These are phyloP conservation scores for Labeo catla DNA, from an alignment of 2,113 vertebrate genomes.

Conservation along the genomic window DNA sequence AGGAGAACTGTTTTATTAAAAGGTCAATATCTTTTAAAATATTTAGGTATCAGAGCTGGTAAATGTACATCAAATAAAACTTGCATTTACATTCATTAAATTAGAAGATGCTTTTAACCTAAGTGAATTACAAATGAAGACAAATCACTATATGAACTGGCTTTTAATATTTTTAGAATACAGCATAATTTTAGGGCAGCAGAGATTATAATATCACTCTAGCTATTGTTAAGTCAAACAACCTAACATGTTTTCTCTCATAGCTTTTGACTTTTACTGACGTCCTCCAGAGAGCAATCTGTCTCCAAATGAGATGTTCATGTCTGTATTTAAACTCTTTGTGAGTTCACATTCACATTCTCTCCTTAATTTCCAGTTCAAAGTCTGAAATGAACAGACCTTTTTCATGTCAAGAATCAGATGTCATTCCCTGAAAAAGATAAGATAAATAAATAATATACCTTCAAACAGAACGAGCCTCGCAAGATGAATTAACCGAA, in stretches of 20 bases:
- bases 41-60: background rate
- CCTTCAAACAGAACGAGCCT: constrained; percentile 25
- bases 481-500: constrained; percentile 41
- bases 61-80: background rate
- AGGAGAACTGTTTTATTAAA: too few relatives aligned
- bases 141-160: background rate
- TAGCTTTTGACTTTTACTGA: background rate
- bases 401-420: constrained; percentile 9
- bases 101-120: background rate
- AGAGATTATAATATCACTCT: background rate
- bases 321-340: background rate
- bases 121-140: background rate
- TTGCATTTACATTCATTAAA: background rate
- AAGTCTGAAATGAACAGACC: background rate
- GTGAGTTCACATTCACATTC: background rate
- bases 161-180: background rate
- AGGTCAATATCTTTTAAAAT: background rate
- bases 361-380: constrained; percentile 1
- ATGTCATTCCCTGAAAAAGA: background rate
- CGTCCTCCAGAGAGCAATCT: background rate
- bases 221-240: background rate
- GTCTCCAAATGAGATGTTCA: background rate
- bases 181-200: background rate
- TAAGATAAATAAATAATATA: constrained; percentile 38
- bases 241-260: background rate